Percentiles rank a stretch among this genome's conserved stretches.
Conservation (phyloP, 2,797 vertebrate species). For the Moxostoma hubbsi region DNA sequence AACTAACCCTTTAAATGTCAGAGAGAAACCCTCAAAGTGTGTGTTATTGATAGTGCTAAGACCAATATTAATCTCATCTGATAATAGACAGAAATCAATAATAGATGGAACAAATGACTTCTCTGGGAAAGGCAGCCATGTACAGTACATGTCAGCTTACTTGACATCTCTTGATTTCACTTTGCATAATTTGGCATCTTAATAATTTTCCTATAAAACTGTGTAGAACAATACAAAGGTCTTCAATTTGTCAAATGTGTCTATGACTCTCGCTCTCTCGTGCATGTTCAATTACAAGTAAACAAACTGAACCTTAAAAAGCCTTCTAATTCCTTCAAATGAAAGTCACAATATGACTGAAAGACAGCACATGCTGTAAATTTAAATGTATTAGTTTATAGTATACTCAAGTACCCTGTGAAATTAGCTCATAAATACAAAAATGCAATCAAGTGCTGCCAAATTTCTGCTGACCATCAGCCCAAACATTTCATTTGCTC, state of each 20-base stretch:
- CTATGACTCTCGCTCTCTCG: conserved; percentile 1
- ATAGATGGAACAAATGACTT: too few species aligned
- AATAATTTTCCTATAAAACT: conserved; percentile 9
- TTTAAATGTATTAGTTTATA: conserved; percentile 59
- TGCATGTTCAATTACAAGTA: conserved; percentile 53
- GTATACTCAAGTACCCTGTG: conserved; percentile 69
- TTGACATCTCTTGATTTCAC: neutral
- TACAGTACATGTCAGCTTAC: neutral
- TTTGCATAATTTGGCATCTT: conserved; percentile 23
- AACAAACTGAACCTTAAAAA: conserved; percentile 36
- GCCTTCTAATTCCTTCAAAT: conserved; percentile 73
- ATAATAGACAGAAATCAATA: too few species aligned
- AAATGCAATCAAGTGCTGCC: conserved; percentile 65
- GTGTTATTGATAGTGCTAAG: neutral
- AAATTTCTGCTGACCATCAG: conserved; percentile 60
- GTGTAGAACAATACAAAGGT: conserved; percentile 13
- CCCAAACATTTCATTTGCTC: conserved; percentile 57
- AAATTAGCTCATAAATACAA: conserved; percentile 81
- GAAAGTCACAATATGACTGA: conserved; percentile 83
- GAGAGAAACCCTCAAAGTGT: neutral
- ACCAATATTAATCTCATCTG: neutral
- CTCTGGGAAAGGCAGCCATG: too few species aligned
- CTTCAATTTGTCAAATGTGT: conserved; percentile 28
- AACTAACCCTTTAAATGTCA: neutral
- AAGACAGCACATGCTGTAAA: conserved; percentile 75